phyloP scores from a whole-genome alignment of 2,888 invertebrate species.

The Watsonalla cultraria region DNA sequence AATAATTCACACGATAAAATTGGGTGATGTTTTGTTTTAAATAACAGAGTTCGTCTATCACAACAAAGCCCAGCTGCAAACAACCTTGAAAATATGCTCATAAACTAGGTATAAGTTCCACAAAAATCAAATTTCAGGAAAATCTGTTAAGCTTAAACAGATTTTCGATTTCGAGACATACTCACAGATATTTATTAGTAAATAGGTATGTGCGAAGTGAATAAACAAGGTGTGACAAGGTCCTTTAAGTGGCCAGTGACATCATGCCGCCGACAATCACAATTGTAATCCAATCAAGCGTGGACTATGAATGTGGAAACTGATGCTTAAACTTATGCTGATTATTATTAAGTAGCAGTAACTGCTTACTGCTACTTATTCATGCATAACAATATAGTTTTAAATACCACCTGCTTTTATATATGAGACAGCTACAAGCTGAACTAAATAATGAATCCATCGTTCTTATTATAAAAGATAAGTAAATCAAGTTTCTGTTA shows the following conservation, averaged over 20 bases:
- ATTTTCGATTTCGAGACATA: too few species aligned
- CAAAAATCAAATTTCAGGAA: too few species aligned
- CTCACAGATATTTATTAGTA: not conserved
- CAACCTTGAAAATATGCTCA: too few species aligned
- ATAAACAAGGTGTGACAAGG: slow-evolving; percentile 49
- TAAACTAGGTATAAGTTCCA: too few species aligned
- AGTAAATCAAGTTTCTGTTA: too few species aligned
- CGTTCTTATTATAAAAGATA: too few species aligned
- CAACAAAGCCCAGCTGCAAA: too few species aligned
- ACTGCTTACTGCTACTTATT: not conserved
- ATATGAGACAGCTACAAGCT: not conserved
- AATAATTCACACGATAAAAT: too few species aligned
- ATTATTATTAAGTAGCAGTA: too few species aligned
- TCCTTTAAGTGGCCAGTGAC: slow-evolving; percentile 40
- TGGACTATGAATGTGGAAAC: slow-evolving; percentile 18
- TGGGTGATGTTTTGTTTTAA: too few species aligned
- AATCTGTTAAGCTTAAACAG: too few species aligned
- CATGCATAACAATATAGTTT: not conserved
- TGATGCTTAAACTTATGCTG: not conserved
- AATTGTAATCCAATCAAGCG: slow-evolving; percentile 42
- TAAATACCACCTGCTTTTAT: not conserved
- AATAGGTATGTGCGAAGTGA: not conserved
- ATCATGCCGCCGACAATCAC: slow-evolving; percentile 33
- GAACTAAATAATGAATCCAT: not conserved
- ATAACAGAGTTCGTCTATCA: too few species aligned